phyloP scores from a whole-genome alignment of 2,888 invertebrate species.

The Cataglyphis rosenhaueri region DNA sequence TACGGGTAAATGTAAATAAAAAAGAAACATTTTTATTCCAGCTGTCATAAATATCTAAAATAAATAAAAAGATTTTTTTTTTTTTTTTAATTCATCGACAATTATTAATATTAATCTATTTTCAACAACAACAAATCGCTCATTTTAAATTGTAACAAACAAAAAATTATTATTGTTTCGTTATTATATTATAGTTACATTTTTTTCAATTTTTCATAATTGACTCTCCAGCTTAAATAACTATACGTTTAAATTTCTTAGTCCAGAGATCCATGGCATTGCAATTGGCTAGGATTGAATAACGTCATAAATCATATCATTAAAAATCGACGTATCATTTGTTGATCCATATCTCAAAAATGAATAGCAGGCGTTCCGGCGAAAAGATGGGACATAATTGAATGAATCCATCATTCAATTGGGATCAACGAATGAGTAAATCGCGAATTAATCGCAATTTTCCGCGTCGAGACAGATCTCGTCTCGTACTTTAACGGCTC shows the following conservation, averaged over 20 bases:
- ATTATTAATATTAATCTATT: not conserved
- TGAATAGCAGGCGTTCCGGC: not conserved
- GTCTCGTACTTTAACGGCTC: not conserved
- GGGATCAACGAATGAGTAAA: not conserved
- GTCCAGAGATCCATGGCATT: slow-evolving; percentile 57
- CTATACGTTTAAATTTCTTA: not conserved
- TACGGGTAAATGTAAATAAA: not conserved
- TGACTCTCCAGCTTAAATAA: not conserved
- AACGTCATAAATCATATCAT: slow-evolving; percentile 70
- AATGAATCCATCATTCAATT: not conserved
- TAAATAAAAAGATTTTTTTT: too few relatives aligned
- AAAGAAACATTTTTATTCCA: not conserved
- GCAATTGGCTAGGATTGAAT: slow-evolving; percentile 62
- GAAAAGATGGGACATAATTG: not conserved
- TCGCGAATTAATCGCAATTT: slow-evolving; percentile 22
- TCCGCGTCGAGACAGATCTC: not conserved
- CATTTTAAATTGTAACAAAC: not conserved
- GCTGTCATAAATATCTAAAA: not conserved
- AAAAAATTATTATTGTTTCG: not conserved
- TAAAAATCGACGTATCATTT: slow-evolving; percentile 54
- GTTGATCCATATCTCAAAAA: slow-evolving; percentile 57
- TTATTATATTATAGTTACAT: not conserved
- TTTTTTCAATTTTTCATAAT: not conserved
- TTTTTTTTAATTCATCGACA: not conserved
- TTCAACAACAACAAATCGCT: not conserved